Base-by-base conservation (phyloP, 2,797 vertebrate species). In the Astyanax mexicanus region DNA sequence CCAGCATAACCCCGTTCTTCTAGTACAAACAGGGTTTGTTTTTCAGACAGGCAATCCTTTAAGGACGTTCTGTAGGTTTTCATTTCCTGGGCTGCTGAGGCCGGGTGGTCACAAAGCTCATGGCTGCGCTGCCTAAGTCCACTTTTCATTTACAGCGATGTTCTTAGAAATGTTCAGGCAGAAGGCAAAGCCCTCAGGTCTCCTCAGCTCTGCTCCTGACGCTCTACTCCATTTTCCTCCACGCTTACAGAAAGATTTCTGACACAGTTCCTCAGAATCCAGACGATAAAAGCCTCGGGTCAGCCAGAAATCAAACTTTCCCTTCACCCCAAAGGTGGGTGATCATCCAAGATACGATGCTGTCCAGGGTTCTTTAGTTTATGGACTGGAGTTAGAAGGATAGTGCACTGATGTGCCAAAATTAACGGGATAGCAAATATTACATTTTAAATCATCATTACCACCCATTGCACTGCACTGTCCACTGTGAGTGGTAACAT, bases 101-200 rank as follows among this genome's bases (percentile, higher is more conserved):
- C 55, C 73, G 77, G 64, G 70, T 69, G 65, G 77, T 55, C 77
- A 67, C 49, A 69, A 74, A 79, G 45, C 64, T 52, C 37, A 19
- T 13, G 51, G n/a, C 37, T 29, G 9, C 7, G 15, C 42, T 17
- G 12, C 5, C 17, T 47, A 47, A 47, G 38, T 61, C 35, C 37
- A 23, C 64, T 78, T 78, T 73, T 68, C 35, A 78, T 72, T 78
- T 68, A 61, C 19, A 32, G 12, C 44, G 35, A 68, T 72, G 52
- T 54, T 58, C 37, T 67, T n/a, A 4, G 64, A 68, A 35, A 2
- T n/a, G 47, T 60, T 29, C 55, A 23, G 35, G 11, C 58, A 7
- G 11, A 8, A 11, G 6, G 42, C 4, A 15, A 65, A 77, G 38
- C 40, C 12, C 38, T 9, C 13, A 57, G 13, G 11, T 67, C 17